phyloP scores from a whole-genome alignment of 35 echinoderm and acorn worm species.

The Apostichopus japonicus region DNA sequence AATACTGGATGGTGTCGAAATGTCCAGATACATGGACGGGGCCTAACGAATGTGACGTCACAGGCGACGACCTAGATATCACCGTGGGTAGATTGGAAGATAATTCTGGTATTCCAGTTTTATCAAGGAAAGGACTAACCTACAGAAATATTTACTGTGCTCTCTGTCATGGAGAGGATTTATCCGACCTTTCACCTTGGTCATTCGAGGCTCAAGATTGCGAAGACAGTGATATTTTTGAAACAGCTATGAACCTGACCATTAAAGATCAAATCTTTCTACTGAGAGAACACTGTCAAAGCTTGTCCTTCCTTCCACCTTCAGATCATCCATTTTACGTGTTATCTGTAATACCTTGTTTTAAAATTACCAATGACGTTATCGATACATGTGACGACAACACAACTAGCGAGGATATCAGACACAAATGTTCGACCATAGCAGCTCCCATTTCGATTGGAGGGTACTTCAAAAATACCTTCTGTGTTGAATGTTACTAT shows the following conservation, averaged over 20 bases:
- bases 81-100: constrained; percentile 1
- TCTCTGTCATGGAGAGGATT: constrained; percentile 13
- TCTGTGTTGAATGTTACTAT: constrained; percentile 37
- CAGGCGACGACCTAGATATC: background rate
- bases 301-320: background rate
- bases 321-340: background rate
- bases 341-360: constrained; percentile 7
- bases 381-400: background rate
- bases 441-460: constrained; percentile 12
- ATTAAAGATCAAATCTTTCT: background rate
- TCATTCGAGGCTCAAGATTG: constrained; percentile 11
- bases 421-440: background rate
- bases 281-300: background rate
- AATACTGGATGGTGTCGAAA: constrained; percentile 34
- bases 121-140: background rate
- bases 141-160: constrained; percentile 24
- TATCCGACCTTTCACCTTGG: background rate
- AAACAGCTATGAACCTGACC: background rate
- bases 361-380: background rate
- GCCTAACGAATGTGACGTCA: constrained; percentile 14
- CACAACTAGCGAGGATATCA: background rate
- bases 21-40: constrained; percentile 32
- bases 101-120: background rate
- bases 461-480: constrained; percentile 18
- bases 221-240: background rate